These are phyloP conservation scores for Myrmecophaga tridactyla DNA, from an alignment of 2,113 vertebrate species.

Conservation along the genomic window DNA sequence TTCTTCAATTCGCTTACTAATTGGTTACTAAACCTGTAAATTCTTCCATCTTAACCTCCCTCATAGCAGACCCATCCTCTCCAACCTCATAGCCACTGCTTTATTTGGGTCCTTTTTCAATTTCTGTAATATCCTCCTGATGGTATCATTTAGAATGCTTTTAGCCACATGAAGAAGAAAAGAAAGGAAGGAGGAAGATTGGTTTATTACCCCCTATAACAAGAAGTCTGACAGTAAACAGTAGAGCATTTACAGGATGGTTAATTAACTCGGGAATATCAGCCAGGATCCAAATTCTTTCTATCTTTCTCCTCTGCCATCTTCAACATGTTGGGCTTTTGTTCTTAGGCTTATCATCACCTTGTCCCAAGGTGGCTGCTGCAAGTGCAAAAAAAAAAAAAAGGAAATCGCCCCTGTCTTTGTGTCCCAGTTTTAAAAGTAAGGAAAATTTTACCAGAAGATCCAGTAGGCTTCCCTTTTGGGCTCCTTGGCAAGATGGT, in stretches of 20 bases:
- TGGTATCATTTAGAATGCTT: neutral
- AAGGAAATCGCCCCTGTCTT: neutral
- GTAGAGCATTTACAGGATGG: neutral
- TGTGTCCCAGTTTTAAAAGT: neutral
- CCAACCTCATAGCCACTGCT: neutral
- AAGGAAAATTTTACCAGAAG: neutral
- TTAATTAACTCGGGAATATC: neutral
- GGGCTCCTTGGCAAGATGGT: neutral
- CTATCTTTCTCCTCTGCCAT: neutral
- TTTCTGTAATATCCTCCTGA: neutral
- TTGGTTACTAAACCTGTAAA: neutral
- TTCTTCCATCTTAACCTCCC: neutral
- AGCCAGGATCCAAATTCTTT: neutral
- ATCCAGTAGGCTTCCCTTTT: neutral
- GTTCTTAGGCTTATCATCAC: neutral
- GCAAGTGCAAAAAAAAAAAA: neutral
- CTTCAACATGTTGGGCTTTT: neutral
- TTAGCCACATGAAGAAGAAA: neutral
- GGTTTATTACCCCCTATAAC: neutral
- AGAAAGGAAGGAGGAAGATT: neutral
- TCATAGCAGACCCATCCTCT: neutral
- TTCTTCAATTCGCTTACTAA: neutral
- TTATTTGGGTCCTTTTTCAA: neutral
- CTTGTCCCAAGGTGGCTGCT: neutral
- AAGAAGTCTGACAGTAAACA: neutral